Evolutionary conservation across 2,888 invertebrate genomes (phyloP).

Genomic region (Bombylius major): DNA sequence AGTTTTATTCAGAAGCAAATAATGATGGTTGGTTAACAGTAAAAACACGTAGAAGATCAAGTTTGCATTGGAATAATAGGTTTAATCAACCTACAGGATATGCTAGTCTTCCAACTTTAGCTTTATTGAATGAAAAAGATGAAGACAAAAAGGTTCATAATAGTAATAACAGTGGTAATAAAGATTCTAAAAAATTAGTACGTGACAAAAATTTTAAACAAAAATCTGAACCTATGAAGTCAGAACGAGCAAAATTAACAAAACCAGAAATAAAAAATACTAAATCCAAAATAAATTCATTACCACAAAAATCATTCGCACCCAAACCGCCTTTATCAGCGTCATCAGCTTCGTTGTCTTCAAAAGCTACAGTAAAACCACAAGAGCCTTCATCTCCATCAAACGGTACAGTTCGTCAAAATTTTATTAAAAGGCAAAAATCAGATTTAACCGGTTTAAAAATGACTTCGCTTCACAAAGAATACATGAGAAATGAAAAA

Average conservation of each 20-base stretch:
- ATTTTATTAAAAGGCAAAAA: constrained; percentile 40
- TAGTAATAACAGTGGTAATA: constrained; percentile 2
- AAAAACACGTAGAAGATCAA: constrained; percentile 56
- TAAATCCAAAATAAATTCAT: constrained; percentile 33
- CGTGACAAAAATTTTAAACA: constrained; percentile 6
- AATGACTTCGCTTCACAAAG: constrained; percentile 36
- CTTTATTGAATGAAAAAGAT: constrained; percentile 32
- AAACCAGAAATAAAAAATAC: constrained; percentile 31
- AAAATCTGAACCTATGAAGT: constrained; percentile 4
- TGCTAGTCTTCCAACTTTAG: constrained; percentile 65
- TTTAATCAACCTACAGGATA: constrained; percentile 75
- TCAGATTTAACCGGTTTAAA: constrained; percentile 49
- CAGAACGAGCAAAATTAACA: neutral
- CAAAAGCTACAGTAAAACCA: neutral
- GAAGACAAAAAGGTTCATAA: constrained; percentile 11
- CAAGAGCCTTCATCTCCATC: constrained; percentile 5
- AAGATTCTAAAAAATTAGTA: constrained; percentile 4
- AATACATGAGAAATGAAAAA: constrained; percentile 36
- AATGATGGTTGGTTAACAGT: constrained; percentile 85
- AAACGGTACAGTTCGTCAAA: constrained; percentile 18
- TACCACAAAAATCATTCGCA: constrained; percentile 17
- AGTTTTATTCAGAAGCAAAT: constrained; percentile 21
- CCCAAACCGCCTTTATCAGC: neutral
- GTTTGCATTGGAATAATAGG: constrained; percentile 60
- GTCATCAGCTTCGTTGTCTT: neutral